A percentile compares a stretch with the other conserved stretches of the same genome.
These are phyloP conservation scores for Trachelus troglodyta DNA, from an alignment of 2,888 invertebrate genomes.

Conservation along the genomic window DNA sequence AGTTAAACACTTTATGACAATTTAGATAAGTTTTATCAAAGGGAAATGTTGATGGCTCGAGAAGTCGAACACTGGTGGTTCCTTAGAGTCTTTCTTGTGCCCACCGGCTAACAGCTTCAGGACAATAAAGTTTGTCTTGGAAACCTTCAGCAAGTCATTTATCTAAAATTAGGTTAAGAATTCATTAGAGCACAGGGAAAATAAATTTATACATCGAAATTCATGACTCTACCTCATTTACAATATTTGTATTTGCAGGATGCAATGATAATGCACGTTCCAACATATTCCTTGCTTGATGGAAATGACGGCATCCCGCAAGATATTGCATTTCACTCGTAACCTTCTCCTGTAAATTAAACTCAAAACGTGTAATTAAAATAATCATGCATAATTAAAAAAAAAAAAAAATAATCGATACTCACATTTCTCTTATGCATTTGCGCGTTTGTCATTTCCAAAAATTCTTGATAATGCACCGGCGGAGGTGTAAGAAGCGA, in stretches of 20 bases:
- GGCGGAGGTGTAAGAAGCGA: slow-evolving; percentile 89
- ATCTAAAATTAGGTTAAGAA: slow-evolving; percentile 71
- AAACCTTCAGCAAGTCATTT: slow-evolving; percentile 84
- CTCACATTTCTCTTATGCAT: slow-evolving; percentile 58
- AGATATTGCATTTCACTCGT: slow-evolving; percentile 71
- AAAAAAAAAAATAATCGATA: slow-evolving; percentile 10
- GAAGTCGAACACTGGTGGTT: slow-evolving; percentile 92
- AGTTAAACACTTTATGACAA: slow-evolving; percentile 34
- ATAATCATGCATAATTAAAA: not conserved
- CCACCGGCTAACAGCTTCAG: slow-evolving; percentile 92
- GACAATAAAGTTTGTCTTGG: slow-evolving; percentile 96
- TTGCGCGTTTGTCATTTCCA: slow-evolving; percentile 77
- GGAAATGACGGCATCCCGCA: slow-evolving; percentile 91
- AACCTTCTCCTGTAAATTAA: slow-evolving; percentile 45
- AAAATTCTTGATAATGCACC: slow-evolving; percentile 89
- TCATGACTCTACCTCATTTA: slow-evolving; percentile 54
- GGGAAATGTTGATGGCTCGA: slow-evolving; percentile 90
- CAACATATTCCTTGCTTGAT: slow-evolving; percentile 86
- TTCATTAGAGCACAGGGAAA: not conserved
- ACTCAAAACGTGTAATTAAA: not conserved
- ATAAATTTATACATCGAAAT: not conserved
- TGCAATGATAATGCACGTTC: slow-evolving; percentile 86
- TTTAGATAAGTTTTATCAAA: slow-evolving; percentile 78
- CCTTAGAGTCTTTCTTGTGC: slow-evolving; percentile 87
- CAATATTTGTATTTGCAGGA: slow-evolving; percentile 69